These are phyloP conservation scores for Heteromormyrus szaboi DNA, from an alignment of 2,797 vertebrate genomes.

Conservation along the genomic window DNA sequence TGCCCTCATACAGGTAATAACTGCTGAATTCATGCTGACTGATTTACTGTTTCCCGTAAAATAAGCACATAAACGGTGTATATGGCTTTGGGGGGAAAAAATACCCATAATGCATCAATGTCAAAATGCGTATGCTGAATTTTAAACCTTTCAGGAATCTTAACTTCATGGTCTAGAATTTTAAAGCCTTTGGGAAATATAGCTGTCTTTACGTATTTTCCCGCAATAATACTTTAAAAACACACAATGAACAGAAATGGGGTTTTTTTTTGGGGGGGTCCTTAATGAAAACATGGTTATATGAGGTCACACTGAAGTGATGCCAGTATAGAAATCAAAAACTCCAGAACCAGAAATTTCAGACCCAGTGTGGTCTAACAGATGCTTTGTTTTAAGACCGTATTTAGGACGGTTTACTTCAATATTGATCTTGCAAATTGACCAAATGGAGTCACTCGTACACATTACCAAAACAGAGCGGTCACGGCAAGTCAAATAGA, in stretches of 20 bases:
- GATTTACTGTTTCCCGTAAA: background rate
- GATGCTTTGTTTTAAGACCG: background rate
- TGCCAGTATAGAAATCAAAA: background rate
- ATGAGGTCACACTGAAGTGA: background rate
- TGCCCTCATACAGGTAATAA: background rate
- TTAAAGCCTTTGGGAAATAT: background rate
- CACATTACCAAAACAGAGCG: background rate
- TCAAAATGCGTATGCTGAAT: background rate
- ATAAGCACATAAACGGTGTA: background rate
- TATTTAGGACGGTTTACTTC: background rate
- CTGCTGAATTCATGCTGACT: background rate
- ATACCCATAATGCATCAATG: background rate
- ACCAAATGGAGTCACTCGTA: background rate
- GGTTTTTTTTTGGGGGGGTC: background rate
- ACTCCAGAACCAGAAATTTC: background rate
- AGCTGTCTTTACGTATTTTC: background rate
- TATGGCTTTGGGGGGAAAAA: background rate
- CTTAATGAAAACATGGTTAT: background rate
- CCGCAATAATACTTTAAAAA: background rate
- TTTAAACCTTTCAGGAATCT: background rate
- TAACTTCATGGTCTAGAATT: background rate
- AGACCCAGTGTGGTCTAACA: background rate
- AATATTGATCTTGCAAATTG: background rate
- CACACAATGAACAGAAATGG: background rate
- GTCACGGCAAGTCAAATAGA: background rate